These are phyloP conservation scores for Noctua janthe DNA, from an alignment of 2,888 invertebrate genomes.

Conservation along the genomic window DNA sequence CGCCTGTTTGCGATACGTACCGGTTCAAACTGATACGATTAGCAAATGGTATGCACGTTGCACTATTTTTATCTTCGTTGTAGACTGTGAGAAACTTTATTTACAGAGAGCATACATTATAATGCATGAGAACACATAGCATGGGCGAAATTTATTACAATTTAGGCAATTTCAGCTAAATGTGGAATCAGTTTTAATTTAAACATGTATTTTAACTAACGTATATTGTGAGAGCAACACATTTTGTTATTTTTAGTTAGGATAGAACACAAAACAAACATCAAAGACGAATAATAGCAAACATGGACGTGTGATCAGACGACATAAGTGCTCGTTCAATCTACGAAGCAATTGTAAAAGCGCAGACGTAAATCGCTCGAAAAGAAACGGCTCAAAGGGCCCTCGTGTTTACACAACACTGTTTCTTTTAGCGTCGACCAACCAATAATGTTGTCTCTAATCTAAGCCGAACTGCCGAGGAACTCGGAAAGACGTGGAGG, in stretches of 20 bases:
- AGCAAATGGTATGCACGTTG: constrained; percentile 48
- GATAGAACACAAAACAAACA: constrained; percentile 67
- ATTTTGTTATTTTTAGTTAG: constrained; percentile 50
- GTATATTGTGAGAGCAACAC: constrained; percentile 27
- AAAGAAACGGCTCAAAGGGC: constrained; percentile 77
- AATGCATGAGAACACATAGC: constrained; percentile 14
- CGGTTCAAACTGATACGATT: constrained; percentile 31
- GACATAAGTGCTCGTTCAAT: constrained; percentile 73
- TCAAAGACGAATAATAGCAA: constrained; percentile 71
- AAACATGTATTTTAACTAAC: constrained; percentile 22
- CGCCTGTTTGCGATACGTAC: constrained; percentile 30
- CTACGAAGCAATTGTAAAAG: constrained; percentile 74
- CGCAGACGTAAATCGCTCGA: constrained; percentile 76
- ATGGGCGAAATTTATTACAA: constrained; percentile 30
- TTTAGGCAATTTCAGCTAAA: constrained; percentile 7
- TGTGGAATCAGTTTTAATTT: constrained; percentile 23
- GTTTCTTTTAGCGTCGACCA: constrained; percentile 60
- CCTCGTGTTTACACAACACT: constrained; percentile 72
- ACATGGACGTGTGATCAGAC: constrained; percentile 68
- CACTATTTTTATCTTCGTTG: constrained; percentile 52
- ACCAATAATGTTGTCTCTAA: constrained; percentile 58
- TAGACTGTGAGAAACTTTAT: constrained; percentile 43
- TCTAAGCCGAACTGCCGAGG: constrained; percentile 58
- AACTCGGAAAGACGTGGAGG: constrained; percentile 50
- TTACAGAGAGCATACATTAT: constrained; percentile 40